phyloP scores from a whole-genome alignment of 2,113 vertebrate species.

The Xiphorhynchus elegans region DNA sequence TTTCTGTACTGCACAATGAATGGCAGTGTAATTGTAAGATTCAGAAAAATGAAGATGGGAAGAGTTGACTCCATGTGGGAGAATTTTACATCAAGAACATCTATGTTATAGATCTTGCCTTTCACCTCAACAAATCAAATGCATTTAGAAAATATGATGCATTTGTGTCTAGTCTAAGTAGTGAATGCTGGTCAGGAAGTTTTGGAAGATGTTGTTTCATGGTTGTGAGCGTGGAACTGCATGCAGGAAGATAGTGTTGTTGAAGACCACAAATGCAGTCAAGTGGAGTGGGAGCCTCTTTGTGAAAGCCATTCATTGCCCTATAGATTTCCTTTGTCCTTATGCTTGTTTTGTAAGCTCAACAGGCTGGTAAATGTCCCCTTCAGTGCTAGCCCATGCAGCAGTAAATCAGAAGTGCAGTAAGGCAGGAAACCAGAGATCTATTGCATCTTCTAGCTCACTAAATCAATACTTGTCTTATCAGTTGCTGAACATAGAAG shows the following conservation, averaged over 20 bases:
- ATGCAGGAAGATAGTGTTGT: neutral
- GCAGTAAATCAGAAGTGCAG: neutral
- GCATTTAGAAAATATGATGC: neutral
- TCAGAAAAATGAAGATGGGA: neutral
- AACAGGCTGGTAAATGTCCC: neutral
- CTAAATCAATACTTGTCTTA: neutral
- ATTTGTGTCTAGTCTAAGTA: neutral
- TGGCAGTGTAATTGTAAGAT: neutral
- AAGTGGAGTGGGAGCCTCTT: neutral
- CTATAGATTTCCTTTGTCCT: neutral
- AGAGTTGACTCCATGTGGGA: neutral
- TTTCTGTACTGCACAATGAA: neutral
- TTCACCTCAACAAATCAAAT: neutral
- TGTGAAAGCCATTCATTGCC: neutral
- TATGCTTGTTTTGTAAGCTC: neutral
- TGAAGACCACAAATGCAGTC: neutral
- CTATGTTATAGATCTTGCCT: neutral
- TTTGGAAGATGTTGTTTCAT: neutral
- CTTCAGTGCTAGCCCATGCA: neutral
- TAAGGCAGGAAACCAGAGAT: neutral
- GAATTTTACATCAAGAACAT: neutral
- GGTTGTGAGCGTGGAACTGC: neutral
- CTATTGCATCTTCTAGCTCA: neutral
- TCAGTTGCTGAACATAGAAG: neutral
- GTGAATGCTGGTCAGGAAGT: neutral